These are phyloP conservation scores for Anoncus sp. DNA, from an alignment of 2,888 invertebrate species.

Conservation along the genomic window DNA sequence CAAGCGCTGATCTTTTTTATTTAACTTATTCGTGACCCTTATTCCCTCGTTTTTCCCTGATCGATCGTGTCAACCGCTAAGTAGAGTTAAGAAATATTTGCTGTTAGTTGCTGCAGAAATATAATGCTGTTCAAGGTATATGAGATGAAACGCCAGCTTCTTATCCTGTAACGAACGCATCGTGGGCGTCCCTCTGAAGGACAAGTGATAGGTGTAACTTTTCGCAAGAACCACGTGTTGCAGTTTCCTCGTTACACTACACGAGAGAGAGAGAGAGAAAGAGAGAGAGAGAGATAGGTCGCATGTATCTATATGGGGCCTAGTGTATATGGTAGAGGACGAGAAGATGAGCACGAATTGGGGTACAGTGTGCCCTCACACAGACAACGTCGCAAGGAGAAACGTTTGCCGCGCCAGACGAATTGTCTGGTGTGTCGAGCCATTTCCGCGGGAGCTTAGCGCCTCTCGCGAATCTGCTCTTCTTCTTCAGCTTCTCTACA, in stretches of 20 bases:
- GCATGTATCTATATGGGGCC: background rate
- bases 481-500: slow-evolving; percentile 19
- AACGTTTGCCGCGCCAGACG: slow-evolving; percentile 63
- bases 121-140: background rate
- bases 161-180: slow-evolving; percentile 42
- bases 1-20: background rate
- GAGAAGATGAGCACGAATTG: slow-evolving; percentile 32
- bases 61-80: too few species aligned
- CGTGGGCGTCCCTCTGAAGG: slow-evolving; percentile 43
- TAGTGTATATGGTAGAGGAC: slow-evolving; percentile 30
- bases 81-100: too few species aligned
- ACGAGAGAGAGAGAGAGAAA: background rate
- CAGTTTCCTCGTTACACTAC: slow-evolving; percentile 64
- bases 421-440: slow-evolving; percentile 69
- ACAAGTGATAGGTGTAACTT: slow-evolving; percentile 67
- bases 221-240: slow-evolving; percentile 75
- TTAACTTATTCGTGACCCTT: too few species aligned
- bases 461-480: slow-evolving; percentile 35
- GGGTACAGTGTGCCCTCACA: slow-evolving; percentile 24
- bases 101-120: too few species aligned
- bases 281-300: background rate
- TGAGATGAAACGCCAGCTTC: slow-evolving; percentile 2
- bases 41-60: background rate
- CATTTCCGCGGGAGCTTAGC: slow-evolving; percentile 64
- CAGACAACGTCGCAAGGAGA: slow-evolving; percentile 42